A percentile compares a stretch with the other conserved stretches of the same genome.
Evolutionary conservation across 2,113 vertebrate genomes (phyloP).

Genomic region (Pituophis catenifer): DNA sequence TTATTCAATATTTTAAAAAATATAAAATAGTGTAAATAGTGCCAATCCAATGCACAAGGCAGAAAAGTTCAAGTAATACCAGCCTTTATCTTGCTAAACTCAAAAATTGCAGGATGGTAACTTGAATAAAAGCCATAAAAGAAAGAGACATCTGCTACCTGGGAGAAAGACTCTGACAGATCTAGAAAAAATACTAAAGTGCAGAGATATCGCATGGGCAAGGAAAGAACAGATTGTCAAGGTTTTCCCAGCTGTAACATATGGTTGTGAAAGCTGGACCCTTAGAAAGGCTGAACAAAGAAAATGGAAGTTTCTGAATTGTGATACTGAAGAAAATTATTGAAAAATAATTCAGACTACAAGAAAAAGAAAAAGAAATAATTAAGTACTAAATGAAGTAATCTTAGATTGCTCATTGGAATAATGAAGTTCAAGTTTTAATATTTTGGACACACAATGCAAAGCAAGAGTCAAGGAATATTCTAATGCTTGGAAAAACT

Average conservation of each 20-base stretch:
- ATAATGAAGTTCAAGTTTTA: background rate
- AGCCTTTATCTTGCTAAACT: background rate
- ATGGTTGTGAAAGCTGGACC: background rate
- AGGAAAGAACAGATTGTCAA: background rate
- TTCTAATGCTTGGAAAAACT: background rate
- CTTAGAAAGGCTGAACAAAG: background rate
- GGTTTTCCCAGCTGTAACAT: background rate
- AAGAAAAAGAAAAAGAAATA: background rate
- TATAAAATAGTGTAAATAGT: background rate
- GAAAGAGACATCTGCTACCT: background rate
- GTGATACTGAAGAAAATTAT: background rate
- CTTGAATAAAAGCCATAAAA: background rate
- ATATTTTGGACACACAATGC: background rate
- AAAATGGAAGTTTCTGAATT: background rate
- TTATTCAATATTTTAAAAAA: background rate
- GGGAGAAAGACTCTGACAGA: background rate
- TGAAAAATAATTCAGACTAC: background rate
- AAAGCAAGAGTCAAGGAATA: background rate
- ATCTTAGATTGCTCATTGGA: background rate
- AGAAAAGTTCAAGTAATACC: background rate
- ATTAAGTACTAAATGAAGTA: background rate
- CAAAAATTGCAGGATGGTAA: background rate
- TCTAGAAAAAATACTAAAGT: background rate
- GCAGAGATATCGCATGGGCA: background rate
- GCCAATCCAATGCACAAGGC: background rate